Evolutionary conservation across 1,140 invertebrate species (phyloP).

Genomic region (Brachionus calyciflorus): DNA sequence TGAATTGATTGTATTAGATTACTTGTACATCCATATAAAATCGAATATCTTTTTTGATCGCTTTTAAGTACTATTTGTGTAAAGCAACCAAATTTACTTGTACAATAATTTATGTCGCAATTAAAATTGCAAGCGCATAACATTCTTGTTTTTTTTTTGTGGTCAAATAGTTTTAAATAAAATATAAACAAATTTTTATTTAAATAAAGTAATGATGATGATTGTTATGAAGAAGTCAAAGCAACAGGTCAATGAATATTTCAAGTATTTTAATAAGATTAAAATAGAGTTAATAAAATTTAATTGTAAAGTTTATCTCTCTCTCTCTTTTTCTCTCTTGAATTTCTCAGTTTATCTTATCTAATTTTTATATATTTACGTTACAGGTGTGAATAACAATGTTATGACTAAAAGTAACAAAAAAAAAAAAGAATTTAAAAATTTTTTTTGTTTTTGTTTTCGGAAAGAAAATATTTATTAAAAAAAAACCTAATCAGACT

Average conservation of each 20-base stretch:
- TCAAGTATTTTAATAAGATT: constrained; percentile 43
- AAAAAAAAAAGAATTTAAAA: constrained; percentile 1
- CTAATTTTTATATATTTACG: background rate
- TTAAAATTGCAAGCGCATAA: constrained; percentile 1
- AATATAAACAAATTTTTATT: no score
- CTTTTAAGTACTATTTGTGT: no score
- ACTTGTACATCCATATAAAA: background rate
- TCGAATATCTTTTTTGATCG: no score
- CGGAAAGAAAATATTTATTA: no score
- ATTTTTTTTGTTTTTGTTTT: no score
- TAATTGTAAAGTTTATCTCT: constrained; percentile 35
- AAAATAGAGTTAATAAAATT: background rate
- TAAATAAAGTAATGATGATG: no score
- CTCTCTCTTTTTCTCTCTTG: background rate
- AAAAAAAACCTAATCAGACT: constrained; percentile 29
- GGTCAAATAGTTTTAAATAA: background rate
- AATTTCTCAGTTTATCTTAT: background rate
- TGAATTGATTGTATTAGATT: background rate
- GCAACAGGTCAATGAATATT: background rate
- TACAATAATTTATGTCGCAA: background rate
- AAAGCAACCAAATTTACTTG: background rate
- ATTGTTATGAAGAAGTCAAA: background rate
- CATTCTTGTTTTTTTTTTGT: background rate
- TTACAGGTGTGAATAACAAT: constrained; percentile 19
- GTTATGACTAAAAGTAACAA: constrained; percentile 6